A percentile compares a stretch with the other conserved stretches of the same genome.
Conservation (phyloP, 2,113 vertebrate species). For the Rhinoderma darwinii region DNA sequence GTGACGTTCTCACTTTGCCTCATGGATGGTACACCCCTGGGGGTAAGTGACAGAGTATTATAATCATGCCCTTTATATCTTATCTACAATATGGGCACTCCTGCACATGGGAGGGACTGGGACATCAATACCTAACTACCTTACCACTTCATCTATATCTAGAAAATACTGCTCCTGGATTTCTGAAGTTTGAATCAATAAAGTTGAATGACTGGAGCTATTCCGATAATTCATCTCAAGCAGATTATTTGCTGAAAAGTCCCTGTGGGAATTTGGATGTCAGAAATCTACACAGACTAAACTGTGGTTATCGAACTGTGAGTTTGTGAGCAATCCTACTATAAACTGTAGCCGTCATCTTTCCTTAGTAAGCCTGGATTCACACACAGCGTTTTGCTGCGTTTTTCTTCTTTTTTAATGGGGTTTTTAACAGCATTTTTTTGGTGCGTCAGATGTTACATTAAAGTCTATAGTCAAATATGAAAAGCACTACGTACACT, state of each 20-base stretch:
- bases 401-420: too few species aligned
- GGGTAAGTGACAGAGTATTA: not conserved
- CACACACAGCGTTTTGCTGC: too few species aligned
- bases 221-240: not conserved
- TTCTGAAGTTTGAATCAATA: not conserved
- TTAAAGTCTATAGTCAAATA: too few species aligned
- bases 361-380: too few species aligned
- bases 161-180: not conserved
- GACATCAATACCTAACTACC: not conserved
- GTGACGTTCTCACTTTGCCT: not conserved
- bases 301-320: not conserved
- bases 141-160: not conserved
- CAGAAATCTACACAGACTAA: not conserved
- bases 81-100: not conserved
- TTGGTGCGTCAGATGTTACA: too few species aligned
- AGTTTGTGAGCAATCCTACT: not conserved
- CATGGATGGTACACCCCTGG: not conserved
- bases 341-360: too few species aligned
- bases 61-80: not conserved
- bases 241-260: not conserved
- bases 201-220: not conserved
- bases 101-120: not conserved
- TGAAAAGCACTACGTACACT: too few species aligned
- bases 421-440: too few species aligned
- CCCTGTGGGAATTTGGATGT: not conserved